Evolutionary conservation across 2,797 vertebrate species (phyloP).

Genomic region (Amazona ochrocephala): DNA sequence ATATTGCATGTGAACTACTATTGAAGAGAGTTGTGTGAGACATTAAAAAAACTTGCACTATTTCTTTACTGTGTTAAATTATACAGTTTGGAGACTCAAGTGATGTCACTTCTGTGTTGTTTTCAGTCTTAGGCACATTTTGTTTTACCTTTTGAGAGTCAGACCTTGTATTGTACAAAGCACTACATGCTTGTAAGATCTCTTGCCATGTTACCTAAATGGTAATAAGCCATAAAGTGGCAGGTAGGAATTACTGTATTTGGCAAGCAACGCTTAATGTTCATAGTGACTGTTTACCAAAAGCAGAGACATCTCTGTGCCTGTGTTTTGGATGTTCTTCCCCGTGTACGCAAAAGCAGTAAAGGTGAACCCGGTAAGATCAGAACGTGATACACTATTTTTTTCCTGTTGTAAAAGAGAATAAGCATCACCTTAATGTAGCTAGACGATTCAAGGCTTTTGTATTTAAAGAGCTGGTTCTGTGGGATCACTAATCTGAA

Average conservation of each 20-base stretch:
- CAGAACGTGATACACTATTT: accelerated
- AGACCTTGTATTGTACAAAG: neutral
- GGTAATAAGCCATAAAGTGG: neutral
- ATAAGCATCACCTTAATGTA: neutral
- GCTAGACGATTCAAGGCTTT: neutral
- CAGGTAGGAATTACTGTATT: neutral
- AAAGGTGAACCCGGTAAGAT: neutral
- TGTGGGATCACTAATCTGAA: neutral
- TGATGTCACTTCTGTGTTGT: neutral
- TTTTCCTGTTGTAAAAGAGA: neutral
- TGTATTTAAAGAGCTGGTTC: neutral
- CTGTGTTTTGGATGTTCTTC: neutral
- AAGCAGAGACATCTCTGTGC: neutral
- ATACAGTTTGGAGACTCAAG: neutral
- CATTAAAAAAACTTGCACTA: neutral
- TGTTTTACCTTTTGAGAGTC: neutral
- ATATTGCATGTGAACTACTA: neutral
- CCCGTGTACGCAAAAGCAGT: neutral
- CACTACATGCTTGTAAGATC: neutral
- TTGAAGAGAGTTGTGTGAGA: neutral
- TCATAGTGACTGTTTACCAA: neutral
- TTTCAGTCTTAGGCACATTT: neutral
- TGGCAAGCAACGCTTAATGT: neutral
- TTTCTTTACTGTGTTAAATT: neutral
- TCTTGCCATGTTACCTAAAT: neutral